phyloP scores from a whole-genome alignment of 2,888 invertebrate species.

The Drosophila conformis region DNA sequence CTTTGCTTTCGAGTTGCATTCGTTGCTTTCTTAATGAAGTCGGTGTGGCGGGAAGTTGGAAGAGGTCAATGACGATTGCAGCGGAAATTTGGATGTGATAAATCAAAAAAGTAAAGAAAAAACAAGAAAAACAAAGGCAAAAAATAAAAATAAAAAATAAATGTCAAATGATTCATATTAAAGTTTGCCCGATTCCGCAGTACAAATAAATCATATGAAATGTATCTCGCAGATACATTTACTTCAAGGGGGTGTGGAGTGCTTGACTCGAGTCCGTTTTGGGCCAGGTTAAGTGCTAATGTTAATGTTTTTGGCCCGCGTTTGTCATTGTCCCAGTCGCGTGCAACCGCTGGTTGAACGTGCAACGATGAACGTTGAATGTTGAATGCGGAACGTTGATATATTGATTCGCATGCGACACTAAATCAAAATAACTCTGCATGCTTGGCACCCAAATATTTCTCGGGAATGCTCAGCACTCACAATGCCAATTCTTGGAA shows the following conservation, averaged over 20 bases:
- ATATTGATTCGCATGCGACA: constrained; percentile 69
- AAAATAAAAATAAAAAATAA: constrained; percentile 62
- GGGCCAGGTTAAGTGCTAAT: constrained; percentile 60
- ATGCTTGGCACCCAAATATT: constrained; percentile 40
- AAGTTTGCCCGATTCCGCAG: constrained; percentile 47
- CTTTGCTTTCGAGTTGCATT: constrained; percentile 53
- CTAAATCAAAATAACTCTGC: constrained; percentile 69
- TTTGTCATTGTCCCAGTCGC: constrained; percentile 67
- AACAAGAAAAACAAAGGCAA: constrained; percentile 69
- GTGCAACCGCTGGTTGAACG: constrained; percentile 52
- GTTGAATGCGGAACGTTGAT: constrained; percentile 48
- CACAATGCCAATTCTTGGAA: constrained; percentile 66
- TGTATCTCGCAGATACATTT: constrained; percentile 52
- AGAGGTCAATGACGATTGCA: constrained; percentile 16
- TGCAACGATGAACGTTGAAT: neutral
- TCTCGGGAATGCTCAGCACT: constrained; percentile 47
- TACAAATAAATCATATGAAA: constrained; percentile 68
- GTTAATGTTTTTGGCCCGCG: constrained; percentile 52
- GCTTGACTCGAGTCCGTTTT: neutral
- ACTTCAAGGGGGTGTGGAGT: neutral
- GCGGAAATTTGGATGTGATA: constrained; percentile 54
- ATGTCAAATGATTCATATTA: constrained; percentile 78
- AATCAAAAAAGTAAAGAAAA: constrained; percentile 66
- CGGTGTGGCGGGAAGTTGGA: constrained; percentile 14
- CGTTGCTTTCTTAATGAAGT: constrained; percentile 38